phyloP scores from a whole-genome alignment of 2,113 vertebrate species.

The Prionailurus viverrinus region DNA sequence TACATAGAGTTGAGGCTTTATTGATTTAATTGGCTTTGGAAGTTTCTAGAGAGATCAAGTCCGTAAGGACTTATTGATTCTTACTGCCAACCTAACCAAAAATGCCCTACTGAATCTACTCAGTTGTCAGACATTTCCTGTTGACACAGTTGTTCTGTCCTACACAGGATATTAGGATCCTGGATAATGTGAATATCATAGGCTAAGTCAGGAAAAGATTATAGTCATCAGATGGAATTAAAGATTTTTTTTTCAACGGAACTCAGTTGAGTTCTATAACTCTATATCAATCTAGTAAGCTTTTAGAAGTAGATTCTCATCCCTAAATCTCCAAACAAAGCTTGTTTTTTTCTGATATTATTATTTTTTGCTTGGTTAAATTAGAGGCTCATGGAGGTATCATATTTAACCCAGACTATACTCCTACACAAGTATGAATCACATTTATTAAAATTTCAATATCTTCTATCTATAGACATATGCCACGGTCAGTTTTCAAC shows the following conservation, averaged over 20 bases:
- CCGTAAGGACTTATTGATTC: neutral
- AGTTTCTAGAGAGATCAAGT: neutral
- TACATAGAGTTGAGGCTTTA: neutral
- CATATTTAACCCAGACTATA: conserved; percentile 35
- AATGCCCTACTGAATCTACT: neutral
- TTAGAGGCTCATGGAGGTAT: conserved; percentile 27
- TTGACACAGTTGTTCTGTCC: neutral
- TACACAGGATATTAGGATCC: neutral
- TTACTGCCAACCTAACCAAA: neutral
- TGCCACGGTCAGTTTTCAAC: conserved; percentile 55
- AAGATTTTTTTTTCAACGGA: neutral
- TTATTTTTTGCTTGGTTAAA: conserved; percentile 50
- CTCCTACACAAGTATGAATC: conserved; percentile 61
- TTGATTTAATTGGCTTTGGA: neutral
- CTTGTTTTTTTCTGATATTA: neutral
- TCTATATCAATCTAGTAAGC: neutral
- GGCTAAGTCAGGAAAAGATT: neutral
- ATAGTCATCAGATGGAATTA: neutral
- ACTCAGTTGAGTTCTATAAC: neutral
- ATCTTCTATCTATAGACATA: conserved; percentile 54
- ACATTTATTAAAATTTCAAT: conserved; percentile 63
- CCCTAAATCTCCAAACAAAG: conserved; percentile 22
- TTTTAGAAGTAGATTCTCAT: neutral
- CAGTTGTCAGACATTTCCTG: neutral
- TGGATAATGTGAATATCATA: neutral